These are phyloP conservation scores for Ecdyonurus torrentis DNA, from an alignment of 2,888 invertebrate genomes.

Conservation along the genomic window DNA sequence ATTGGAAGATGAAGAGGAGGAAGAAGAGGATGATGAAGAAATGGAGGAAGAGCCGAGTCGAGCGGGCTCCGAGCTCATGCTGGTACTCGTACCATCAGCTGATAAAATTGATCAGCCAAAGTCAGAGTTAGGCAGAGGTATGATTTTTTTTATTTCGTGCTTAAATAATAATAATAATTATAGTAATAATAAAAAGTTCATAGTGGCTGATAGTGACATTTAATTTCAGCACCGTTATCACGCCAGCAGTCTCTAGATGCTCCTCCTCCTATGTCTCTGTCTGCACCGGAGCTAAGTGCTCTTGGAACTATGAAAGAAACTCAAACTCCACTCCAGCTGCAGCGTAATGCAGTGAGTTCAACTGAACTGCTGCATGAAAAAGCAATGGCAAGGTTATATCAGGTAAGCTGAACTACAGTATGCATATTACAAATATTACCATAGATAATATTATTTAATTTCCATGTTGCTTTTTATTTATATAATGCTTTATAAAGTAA, in stretches of 20 bases:
- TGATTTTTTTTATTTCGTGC: too few species aligned
- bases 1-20: conserved; percentile 10
- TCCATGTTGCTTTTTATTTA: too few species aligned
- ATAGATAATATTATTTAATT: too few species aligned
- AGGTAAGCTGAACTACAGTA: conserved; percentile 55
- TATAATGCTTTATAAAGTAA: too few species aligned
- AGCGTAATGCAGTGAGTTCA: conserved; percentile 62
- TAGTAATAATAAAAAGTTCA: too few species aligned
- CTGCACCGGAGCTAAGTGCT: conserved; percentile 56
- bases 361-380: conserved; percentile 67
- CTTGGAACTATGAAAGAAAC: conserved; percentile 27
- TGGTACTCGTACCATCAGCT: conserved; percentile 36
- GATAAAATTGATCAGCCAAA: not conserved
- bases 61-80: conserved; percentile 66
- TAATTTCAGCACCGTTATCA: not conserved
- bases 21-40: conserved; percentile 2
- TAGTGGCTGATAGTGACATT: not conserved
- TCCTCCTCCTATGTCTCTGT: conserved; percentile 61
- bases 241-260: conserved; percentile 28
- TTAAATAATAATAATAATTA: too few species aligned
- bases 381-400: conserved; percentile 66
- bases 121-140: not conserved
- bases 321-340: conserved; percentile 32
- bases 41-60: conserved; percentile 24
- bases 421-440: too few species aligned